Conservation (phyloP, 2,113 vertebrate genomes). For the Seriola dumerili region DNA sequence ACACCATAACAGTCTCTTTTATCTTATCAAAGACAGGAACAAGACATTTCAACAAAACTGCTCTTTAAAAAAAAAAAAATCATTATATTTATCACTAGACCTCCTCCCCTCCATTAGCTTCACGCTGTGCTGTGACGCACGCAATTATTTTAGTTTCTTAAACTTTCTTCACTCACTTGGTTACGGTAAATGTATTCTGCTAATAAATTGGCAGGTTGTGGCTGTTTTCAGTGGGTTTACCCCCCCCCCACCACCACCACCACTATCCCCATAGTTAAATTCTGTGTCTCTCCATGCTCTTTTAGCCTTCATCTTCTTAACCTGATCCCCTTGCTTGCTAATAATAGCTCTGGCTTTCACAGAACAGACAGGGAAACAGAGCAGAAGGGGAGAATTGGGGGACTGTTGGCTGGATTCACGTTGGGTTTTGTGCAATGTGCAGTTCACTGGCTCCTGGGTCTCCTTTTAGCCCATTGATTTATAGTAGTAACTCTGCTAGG, state of each 20-base stretch:
- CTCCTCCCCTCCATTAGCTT: background rate
- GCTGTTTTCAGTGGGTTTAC: slow-evolving; percentile 22
- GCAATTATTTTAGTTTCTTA: background rate
- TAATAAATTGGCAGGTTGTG: slow-evolving; percentile 13
- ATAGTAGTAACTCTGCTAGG: background rate
- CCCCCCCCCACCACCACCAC: background rate
- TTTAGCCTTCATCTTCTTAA: slow-evolving; percentile 58
- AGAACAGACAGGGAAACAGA: slow-evolving; percentile 55
- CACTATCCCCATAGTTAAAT: slow-evolving; percentile 10
- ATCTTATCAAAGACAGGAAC: slow-evolving; percentile 2
- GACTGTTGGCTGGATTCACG: slow-evolving; percentile 50
- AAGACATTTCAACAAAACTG: background rate
- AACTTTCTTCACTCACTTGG: background rate
- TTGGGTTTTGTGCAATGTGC: slow-evolving; percentile 51
- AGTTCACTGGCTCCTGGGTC: slow-evolving; percentile 43
- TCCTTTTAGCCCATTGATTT: slow-evolving; percentile 55
- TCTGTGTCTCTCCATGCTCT: slow-evolving; percentile 35
- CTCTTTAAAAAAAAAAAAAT: background rate
- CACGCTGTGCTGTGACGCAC: background rate
- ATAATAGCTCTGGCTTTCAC: slow-evolving; percentile 61
- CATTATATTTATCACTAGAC: background rate
- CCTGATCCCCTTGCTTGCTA: slow-evolving; percentile 51
- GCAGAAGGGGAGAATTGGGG: slow-evolving; percentile 36
- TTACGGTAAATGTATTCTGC: background rate
- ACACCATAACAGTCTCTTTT: background rate